These are phyloP conservation scores for Diuraphis noxia DNA, from an alignment of 1,140 invertebrate genomes.

Conservation along the genomic window DNA sequence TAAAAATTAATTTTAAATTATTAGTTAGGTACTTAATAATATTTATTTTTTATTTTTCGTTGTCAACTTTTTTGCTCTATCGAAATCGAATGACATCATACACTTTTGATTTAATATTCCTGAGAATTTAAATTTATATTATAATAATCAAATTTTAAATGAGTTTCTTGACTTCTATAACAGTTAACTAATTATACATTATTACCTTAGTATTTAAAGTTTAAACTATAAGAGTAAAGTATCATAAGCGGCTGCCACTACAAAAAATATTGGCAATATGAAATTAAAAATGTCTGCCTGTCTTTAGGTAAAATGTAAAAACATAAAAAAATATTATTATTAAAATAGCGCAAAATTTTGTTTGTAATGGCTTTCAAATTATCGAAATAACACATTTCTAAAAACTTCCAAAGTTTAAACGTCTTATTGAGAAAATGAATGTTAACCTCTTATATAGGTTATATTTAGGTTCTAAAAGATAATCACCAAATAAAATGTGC, in stretches of 20 bases:
- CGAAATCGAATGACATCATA: background rate
- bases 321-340: too few species aligned
- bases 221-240: background rate
- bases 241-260: background rate
- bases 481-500: too few species aligned
- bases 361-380: too few species aligned
- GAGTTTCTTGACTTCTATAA: too few species aligned
- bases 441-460: too few species aligned
- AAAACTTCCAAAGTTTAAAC: too few species aligned
- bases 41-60: background rate
- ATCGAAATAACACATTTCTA: too few species aligned
- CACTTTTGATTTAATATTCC: background rate
- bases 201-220: background rate
- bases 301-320: background rate
- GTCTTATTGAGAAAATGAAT: too few species aligned
- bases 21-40: background rate
- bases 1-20: background rate
- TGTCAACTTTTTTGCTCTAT: too few species aligned
- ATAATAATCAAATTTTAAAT: too few species aligned
- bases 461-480: too few species aligned
- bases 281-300: background rate
- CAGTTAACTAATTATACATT: background rate
- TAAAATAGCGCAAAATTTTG: too few species aligned
- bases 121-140: background rate
- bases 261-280: background rate